These are phyloP conservation scores for Heliconius charithonia DNA, from an alignment of 2,888 invertebrate genomes.

Conservation along the genomic window DNA sequence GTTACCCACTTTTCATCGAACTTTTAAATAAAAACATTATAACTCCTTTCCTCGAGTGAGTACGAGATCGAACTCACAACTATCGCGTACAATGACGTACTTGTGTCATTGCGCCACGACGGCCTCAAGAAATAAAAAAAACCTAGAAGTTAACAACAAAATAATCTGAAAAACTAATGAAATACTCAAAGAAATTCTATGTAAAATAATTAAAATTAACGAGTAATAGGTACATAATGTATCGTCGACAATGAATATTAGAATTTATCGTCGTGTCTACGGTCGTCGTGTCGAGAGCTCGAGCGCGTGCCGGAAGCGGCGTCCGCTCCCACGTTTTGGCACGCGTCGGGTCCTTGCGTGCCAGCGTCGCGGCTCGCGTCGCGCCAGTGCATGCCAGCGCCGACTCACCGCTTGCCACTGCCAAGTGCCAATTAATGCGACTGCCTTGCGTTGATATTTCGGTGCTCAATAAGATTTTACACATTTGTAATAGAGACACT, in stretches of 20 bases:
- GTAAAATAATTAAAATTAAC: background rate
- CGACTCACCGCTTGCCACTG: conserved; percentile 45
- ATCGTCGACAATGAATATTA: conserved; percentile 12
- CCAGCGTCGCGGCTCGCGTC: conserved; percentile 44
- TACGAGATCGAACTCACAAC: too few species aligned
- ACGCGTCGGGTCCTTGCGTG: conserved; percentile 56
- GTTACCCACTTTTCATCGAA: too few species aligned
- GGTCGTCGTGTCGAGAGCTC: conserved; percentile 23
- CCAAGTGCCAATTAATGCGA: conserved; percentile 46
- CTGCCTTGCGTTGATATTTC: conserved; percentile 47
- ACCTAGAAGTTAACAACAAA: background rate
- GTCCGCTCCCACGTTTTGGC: conserved; percentile 77
- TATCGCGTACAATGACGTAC: too few species aligned
- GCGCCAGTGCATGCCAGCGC: conserved; percentile 46
- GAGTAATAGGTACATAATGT: conserved; percentile 16
- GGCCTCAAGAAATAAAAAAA: background rate
- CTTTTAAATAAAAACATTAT: too few species aligned
- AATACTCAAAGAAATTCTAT: background rate
- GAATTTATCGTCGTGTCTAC: conserved; percentile 29
- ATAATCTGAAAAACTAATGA: background rate
- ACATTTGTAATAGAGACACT: conserved; percentile 1
- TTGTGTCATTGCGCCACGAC: too few species aligned
- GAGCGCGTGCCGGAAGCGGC: conserved; percentile 71
- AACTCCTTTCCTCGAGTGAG: too few species aligned
- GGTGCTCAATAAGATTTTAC: conserved; percentile 31